A percentile compares a stretch with the other conserved stretches of the same genome.
phyloP scores from a whole-genome alignment of 2,888 invertebrate genomes.

The Phyto melanocephala region DNA sequence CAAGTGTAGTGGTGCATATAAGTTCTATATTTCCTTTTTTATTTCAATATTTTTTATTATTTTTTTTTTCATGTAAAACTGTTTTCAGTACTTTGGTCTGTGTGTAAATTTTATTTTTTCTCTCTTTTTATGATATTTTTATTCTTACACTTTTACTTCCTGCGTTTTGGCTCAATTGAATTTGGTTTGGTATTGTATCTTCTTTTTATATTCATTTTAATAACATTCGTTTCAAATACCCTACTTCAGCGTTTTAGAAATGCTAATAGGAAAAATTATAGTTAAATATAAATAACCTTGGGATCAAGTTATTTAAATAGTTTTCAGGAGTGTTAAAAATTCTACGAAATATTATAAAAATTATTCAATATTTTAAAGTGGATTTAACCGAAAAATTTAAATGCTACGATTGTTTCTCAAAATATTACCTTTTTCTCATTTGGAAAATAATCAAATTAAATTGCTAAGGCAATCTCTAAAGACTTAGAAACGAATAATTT shows the following conservation, averaged over 20 bases:
- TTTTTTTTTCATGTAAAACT: slow-evolving; percentile 15
- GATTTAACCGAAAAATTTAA: too few relatives aligned
- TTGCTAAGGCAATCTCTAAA: too few relatives aligned
- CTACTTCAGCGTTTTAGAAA: background rate
- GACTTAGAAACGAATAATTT: too few relatives aligned
- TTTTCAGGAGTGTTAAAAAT: too few relatives aligned
- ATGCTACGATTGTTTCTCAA: too few relatives aligned
- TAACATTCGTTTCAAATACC: background rate
- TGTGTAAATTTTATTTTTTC: background rate
- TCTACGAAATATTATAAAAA: too few relatives aligned
- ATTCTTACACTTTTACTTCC: slow-evolving; percentile 56
- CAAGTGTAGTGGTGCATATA: slow-evolving; percentile 58
- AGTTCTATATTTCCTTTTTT: slow-evolving; percentile 25
- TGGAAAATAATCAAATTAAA: too few relatives aligned
- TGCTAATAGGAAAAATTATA: background rate
- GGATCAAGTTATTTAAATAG: background rate
- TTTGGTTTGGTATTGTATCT: background rate
- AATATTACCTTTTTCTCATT: too few relatives aligned
- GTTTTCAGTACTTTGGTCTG: slow-evolving; percentile 9
- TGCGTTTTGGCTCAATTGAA: slow-evolving; percentile 44
- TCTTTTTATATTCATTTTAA: background rate
- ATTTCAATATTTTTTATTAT: too few relatives aligned
- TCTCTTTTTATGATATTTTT: slow-evolving; percentile 35
- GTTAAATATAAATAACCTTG: background rate
- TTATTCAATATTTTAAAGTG: too few relatives aligned